Base-by-base conservation (phyloP, 2,888 invertebrate genomes). In the Leptopilina drosophilae region DNA sequence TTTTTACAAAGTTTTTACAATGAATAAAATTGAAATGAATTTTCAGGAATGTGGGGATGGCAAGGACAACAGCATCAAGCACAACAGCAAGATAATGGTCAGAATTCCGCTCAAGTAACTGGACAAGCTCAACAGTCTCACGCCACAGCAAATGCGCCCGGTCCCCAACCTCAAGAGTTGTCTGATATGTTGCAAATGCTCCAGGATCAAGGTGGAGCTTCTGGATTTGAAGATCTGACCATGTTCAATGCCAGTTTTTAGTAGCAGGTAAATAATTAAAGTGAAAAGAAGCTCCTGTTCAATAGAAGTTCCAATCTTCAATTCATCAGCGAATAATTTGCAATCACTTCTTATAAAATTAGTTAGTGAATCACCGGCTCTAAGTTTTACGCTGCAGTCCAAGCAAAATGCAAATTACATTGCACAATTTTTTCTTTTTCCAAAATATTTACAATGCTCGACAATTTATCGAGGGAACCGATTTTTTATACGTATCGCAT, bases 111-210 rank as follows among this genome's bases (percentile, higher is more conserved):
- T 40, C 89, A 86, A 86, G 92, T 89, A 66, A 82, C 87, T 40
- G 89, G 87, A 49, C 91, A 89, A 83, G 87, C 89, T 49, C 91
- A 88, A 83, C 90, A 88, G 77, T 87, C 89, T 76, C 91, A 90
- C 85, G 83, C 89, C 62, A 85, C 91, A 80, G 92, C 93, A 64
- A 92, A 92, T 65, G 93, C 92, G 49, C 94, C 94, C 79, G 94
- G 94, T 64, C 94, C 95, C 64, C 95, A 95, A 87, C 95, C 95
- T 8, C 96, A 95, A 88, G 97, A 97, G 93, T 94, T 98, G 79
- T 96, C 97, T 15, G 98, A 98, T 89, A 97, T 98, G 97, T 93
- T 98, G 87, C 97, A 98, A 92, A 97, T 98, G 95, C 93, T 98
- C 79, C 93, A 93, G 80, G 97, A 97, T 92, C 97, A 97, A 91